Evolutionary conservation across 2,888 invertebrate species (phyloP), one percentile per base, ranked within the genome.

Genomic region (Neria commutata): DNA sequence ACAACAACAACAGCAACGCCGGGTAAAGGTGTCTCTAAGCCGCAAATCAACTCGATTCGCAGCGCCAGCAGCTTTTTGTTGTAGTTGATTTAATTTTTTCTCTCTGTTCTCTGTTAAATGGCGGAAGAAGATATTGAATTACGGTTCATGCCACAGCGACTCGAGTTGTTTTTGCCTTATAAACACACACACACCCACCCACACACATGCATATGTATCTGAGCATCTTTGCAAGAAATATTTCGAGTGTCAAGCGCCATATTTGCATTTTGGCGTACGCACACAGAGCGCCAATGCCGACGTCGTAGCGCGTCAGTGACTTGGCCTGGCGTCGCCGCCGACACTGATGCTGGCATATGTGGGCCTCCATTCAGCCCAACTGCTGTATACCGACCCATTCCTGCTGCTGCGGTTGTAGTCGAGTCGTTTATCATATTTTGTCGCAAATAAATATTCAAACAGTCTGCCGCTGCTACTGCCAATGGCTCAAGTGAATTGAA

Each of bases 221-320:
- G 17, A 14, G n/a, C 16, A 53, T 49, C 62, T 60, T 56, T 50
- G 29, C 61, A 69, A 65, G 60, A 75, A 75, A 75, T 75, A 74
- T 76, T 75, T 68, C 66, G 67, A 67, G 67, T 70, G 75, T 76
- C 75, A 76, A 75, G 65, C 68, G 72, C 68, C 76, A 75, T 76
- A 76, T 75, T 75, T 76, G 68, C 71, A 52, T 62, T 58, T 57
- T 60, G 55, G 56, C 51, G 34, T 34, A 37, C 25, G 21, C 45
- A 34, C 50, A 50, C 52, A 42, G 56, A 33, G 46, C 19, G 37
- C 40, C 29, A 49, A 58, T 21, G 24, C 48, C 54, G 54, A 56
- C 56, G 55, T 57, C 57, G 53, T 54, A 16, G 3, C 25, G 14
- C 26, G 33, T 14, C 14, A 14, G 33, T 14, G 14, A 33, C 33